phyloP scores from a whole-genome alignment of 2,113 vertebrate species.

The Thermophis baileyi region DNA sequence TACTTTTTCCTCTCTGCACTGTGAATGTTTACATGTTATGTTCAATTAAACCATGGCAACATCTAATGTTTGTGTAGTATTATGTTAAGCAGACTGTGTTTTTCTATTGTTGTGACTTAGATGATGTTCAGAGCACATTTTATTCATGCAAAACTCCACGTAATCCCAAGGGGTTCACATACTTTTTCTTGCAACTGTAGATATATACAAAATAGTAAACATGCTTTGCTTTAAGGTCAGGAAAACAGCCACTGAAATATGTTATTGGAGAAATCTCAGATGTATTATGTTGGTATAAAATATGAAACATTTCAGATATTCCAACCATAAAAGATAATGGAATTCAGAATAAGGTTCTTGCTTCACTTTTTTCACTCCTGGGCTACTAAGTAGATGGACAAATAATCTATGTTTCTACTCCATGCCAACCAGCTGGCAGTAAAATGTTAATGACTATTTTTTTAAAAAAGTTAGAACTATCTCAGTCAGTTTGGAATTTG shows the following conservation, averaged over 20 bases:
- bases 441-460: neutral
- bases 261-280: neutral
- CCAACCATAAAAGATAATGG: neutral
- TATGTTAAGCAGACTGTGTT: no score
- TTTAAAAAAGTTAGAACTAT: neutral
- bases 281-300: neutral
- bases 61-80: no score
- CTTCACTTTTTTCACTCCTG: neutral
- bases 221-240: neutral
- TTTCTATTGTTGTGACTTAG: no score
- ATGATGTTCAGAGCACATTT: no score
- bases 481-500: neutral
- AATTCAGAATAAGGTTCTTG: neutral
- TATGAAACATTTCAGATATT: neutral
- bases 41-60: no score
- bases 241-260: neutral
- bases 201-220: neutral
- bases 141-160: no score
- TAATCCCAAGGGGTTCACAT: no score
- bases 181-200: no score
- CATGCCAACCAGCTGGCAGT: neutral
- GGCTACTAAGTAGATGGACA: neutral
- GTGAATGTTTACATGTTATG: no score
- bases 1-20: no score
- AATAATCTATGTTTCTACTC: neutral